These are phyloP conservation scores for Hybognathus amarus DNA, from an alignment of 2,797 vertebrate genomes.

Conservation along the genomic window DNA sequence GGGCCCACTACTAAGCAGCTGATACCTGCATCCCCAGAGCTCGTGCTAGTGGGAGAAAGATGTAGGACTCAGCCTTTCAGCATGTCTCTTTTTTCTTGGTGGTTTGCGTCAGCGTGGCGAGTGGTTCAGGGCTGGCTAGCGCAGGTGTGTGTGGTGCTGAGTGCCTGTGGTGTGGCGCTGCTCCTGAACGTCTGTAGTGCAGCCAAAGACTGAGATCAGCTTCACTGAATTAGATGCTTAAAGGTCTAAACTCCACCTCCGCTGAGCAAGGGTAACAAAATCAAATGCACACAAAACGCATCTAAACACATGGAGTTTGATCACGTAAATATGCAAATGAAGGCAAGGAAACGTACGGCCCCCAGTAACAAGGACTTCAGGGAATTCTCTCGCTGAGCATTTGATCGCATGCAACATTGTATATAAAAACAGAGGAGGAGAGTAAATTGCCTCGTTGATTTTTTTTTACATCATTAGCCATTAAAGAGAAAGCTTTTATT, in stretches of 20 bases:
- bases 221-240: slow-evolving; percentile 71
- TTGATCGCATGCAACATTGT: slow-evolving; percentile 49
- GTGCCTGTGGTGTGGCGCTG: slow-evolving; percentile 42
- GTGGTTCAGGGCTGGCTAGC: slow-evolving; percentile 43
- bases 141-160: slow-evolving; percentile 43
- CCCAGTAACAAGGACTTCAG: not conserved
- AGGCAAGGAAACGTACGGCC: not conserved
- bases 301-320: slow-evolving; percentile 13
- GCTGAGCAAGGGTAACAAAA: slow-evolving; percentile 63
- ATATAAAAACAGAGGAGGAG: slow-evolving; percentile 2
- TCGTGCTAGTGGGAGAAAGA: slow-evolving; percentile 17
- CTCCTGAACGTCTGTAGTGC: slow-evolving; percentile 53
- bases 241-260: slow-evolving; percentile 64
- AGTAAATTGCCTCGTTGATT: slow-evolving; percentile 47
- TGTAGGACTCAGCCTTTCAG: slow-evolving; percentile 38
- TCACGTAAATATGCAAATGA: slow-evolving; percentile 24
- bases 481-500: slow-evolving; percentile 48
- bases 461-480: slow-evolving; percentile 48
- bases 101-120: slow-evolving; percentile 50
- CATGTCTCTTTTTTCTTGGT: slow-evolving; percentile 31
- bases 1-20: slow-evolving; percentile 11
- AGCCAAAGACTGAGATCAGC: slow-evolving; percentile 61
- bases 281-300: slow-evolving; percentile 23
- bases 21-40: slow-evolving; percentile 29
- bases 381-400: slow-evolving; percentile 41